phyloP scores from a whole-genome alignment of 2,888 invertebrate species.

The Nemoura dubitans region DNA sequence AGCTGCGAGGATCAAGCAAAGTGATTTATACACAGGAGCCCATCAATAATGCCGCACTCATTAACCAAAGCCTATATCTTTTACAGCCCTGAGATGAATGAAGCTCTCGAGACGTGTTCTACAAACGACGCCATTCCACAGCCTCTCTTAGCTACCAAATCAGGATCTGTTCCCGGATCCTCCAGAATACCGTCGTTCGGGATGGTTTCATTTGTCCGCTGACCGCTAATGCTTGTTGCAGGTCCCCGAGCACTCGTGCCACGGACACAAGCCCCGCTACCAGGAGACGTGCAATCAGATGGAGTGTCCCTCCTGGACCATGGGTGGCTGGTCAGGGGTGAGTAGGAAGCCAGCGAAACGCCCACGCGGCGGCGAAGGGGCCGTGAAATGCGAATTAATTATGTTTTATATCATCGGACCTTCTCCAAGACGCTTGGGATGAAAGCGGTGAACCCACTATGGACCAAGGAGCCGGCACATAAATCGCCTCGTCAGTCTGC shows the following conservation, averaged over 20 bases:
- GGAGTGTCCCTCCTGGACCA: slow-evolving; percentile 88
- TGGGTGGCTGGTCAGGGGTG: slow-evolving; percentile 91
- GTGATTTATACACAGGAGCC: neutral
- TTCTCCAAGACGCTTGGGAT: neutral
- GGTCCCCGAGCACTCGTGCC: slow-evolving; percentile 83
- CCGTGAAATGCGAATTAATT: neutral
- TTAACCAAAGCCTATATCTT: neutral
- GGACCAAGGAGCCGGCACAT: neutral
- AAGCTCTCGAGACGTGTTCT: neutral
- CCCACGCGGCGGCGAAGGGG: neutral
- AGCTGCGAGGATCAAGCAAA: neutral
- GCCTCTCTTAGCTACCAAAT: no score
- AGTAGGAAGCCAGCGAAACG: slow-evolving; percentile 60
- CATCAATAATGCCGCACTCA: neutral
- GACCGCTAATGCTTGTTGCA: slow-evolving; percentile 58
- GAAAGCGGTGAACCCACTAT: neutral
- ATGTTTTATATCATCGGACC: neutral
- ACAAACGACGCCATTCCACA: neutral
- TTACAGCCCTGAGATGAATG: neutral
- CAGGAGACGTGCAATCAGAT: slow-evolving; percentile 85
- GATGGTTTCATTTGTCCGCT: neutral
- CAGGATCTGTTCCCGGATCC: neutral
- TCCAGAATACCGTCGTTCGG: neutral
- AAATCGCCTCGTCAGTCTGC: neutral
- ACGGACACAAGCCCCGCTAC: slow-evolving; percentile 76